Base-by-base conservation (phyloP, 53 echinoderm and acorn worm genomes). In the Temnopleurus reevesii region DNA sequence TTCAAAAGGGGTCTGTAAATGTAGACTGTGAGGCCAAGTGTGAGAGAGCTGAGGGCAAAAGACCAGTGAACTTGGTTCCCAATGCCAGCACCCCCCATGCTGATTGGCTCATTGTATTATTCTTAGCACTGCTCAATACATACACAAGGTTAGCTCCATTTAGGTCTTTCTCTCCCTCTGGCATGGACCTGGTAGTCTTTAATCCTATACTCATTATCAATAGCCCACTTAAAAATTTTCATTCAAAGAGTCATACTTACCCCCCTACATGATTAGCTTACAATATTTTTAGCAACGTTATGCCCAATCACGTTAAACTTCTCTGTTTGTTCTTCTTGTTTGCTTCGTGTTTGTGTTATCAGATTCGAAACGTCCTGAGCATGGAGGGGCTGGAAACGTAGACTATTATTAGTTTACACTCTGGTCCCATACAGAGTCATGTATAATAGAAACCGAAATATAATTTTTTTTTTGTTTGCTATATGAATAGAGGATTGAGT, bases 121-220 rank as follows among this genome's bases (percentile, higher is more conserved):
- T 66, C 53, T 66, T 38, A 12, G 33, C 47, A 34, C 88, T 87
- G 25, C 51, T 87, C 33, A 87, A 66, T 66, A 18, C 85, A 60
- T 85, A 66, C 71, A 87, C 71, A 87, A 51, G 88, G 88, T 51
- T 87, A 87, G 65, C 28, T 66, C 46, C 60, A 59, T 85, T 85
- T 85, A 79, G 23, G 49, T 8, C 34, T 79, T 79, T 79, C 49
- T 47, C 79, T 79, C 79, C 47, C 79, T 51, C 53, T 10, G 53
- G 53, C n/a, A 71, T 38, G 71, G n/a, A 33, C 30, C 27, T 12
- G 24, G 27, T 31, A 85, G 27, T 61, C 61, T 61, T 6, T 53
- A 1, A 31, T 61, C 27, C 46, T 35, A 87, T 7, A 46, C 46
- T 3, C 53, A 10, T 71, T 71, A 23, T 8, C n/a, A 9, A 71